A percentile compares a stretch with the other conserved stretches of the same genome.
Conservation (phyloP, 2,113 vertebrate species). For the Anarhynchus alexandrinus region DNA sequence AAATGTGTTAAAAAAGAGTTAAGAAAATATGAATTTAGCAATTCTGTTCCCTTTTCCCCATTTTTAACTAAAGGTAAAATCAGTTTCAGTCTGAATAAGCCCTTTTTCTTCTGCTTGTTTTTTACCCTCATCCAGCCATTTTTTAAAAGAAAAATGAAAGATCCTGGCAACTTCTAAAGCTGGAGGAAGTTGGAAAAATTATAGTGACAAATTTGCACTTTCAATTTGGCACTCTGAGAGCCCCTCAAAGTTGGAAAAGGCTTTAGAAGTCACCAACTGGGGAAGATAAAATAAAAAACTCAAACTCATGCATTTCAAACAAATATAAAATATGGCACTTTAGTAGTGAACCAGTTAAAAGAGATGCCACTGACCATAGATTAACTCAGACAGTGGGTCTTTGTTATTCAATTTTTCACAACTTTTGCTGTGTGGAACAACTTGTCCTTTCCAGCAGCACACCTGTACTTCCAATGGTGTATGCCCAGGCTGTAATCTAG, state of each 20-base stretch:
- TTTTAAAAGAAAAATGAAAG: background rate
- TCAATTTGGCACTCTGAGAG: background rate
- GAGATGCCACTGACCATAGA: background rate
- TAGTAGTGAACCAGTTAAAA: background rate
- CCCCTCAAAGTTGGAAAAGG: background rate
- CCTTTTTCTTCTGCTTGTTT: background rate
- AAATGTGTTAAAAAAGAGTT: background rate
- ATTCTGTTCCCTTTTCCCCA: background rate
- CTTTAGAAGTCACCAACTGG: background rate
- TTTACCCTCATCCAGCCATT: background rate
- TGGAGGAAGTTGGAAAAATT: background rate
- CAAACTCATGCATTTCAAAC: background rate
- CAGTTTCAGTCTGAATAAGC: background rate
- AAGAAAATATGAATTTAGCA: background rate
- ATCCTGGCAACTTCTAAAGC: background rate
- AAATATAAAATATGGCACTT: background rate
- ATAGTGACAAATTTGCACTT: background rate
- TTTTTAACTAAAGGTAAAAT: background rate
- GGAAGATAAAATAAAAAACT: background rate
- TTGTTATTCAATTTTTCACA: background rate
- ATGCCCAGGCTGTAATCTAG: no score
- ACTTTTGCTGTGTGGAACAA: background rate
- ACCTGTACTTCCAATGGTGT: background rate
- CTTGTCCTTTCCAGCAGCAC: background rate
- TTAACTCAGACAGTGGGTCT: background rate